Evolutionary conservation across 30 jellyfish, hydroid and myxozoan species (phyloP), one percentile per base, ranked within the genome.

Genomic region (Aurelia coerulea): DNA sequence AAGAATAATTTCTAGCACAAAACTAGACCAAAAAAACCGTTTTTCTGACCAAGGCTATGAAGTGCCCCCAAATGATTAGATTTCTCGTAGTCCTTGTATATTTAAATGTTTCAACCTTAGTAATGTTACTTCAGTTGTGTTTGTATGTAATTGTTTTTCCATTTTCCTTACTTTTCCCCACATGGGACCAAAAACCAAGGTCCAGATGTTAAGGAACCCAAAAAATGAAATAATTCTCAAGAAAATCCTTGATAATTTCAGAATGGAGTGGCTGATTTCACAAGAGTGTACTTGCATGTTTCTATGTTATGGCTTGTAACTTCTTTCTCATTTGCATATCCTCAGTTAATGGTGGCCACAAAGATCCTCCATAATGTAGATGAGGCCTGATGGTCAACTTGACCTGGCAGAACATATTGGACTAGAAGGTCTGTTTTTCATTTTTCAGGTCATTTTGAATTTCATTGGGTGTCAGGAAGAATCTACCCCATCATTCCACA

Each of bases 381-480:
- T 37, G 49, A 4, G 49, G 49, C 49, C 49, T 37, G 49, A 37
- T 37, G 49, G 49, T 37, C 49, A 37, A 37, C 49, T 37, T 37
- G 49, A 37, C 49, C 10, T 60, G 69, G 69, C 10, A 16, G 69
- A 60, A 60, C 69, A 60, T 60, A 8, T 60, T 60, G 69, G 69
- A 60, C 69, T 60, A 60, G 69, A 60, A 60, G 69, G 69, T 60
- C 69, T 60, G 69, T 60, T 60, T 60, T 60, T 2, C 69, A 60
- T 8, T 60, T 60, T 60, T 60, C 69, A 60, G 69, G 69, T 60
- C 69, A 60, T 60, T 23, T 60, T 60, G 32, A 60, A 60, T 16
- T 60, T 60, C 69, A 60, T 60, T 60, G 69, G 69, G 69, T 60
- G 69, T 60, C 69, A 60, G 69, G 69, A 60, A 60, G 69, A 60